Percentiles rank a stretch among this genome's conserved stretches.
These are phyloP conservation scores for Orcinus orca DNA, from an alignment of 2,113 vertebrate genomes.

Conservation along the genomic window DNA sequence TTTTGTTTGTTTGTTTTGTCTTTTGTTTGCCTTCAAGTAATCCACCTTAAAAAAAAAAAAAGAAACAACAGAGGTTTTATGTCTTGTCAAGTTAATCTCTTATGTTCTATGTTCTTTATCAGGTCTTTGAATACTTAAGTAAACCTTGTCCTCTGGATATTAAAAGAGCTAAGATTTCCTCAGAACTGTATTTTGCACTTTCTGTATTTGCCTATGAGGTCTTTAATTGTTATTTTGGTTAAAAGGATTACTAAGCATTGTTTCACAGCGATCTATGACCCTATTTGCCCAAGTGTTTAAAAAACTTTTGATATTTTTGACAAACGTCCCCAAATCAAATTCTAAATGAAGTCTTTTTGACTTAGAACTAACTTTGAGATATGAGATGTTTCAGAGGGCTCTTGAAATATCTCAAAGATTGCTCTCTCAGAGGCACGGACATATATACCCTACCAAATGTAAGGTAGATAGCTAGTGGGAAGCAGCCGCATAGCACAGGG, in stretches of 20 bases:
- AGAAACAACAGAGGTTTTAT: neutral
- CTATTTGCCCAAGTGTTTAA: neutral
- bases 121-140: neutral
- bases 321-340: neutral
- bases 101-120: neutral
- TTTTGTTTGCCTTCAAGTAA: neutral
- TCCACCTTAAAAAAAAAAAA: neutral
- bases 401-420: neutral
- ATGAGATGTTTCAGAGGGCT: neutral
- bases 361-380: neutral
- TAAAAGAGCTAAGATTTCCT: neutral
- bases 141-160: neutral
- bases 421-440: neutral
- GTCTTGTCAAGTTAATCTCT: neutral
- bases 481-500: too few relatives aligned
- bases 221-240: neutral
- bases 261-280: neutral
- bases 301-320: neutral
- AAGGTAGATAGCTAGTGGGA: too few relatives aligned
- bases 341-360: neutral
- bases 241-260: neutral
- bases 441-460: too few relatives aligned
- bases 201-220: neutral
- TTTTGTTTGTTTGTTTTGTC: neutral
- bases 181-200: neutral